A percentile compares a stretch with the other conserved stretches of the same genome.
phyloP scores from a whole-genome alignment of 2,888 invertebrate genomes.

The Noctuana brunneofusca region DNA sequence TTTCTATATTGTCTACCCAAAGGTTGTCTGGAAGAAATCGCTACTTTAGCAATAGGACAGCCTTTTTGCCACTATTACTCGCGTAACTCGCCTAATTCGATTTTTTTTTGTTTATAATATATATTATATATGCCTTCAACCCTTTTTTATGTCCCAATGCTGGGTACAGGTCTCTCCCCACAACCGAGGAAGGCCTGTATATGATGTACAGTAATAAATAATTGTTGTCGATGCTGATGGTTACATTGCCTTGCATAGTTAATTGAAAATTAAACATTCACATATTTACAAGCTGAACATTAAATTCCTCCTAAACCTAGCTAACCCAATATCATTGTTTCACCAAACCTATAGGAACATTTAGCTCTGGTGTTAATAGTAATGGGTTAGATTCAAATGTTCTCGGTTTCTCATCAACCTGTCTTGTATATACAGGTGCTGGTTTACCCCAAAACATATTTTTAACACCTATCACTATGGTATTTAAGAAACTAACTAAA shows the following conservation, averaged over 20 bases:
- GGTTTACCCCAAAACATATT: slow-evolving; percentile 46
- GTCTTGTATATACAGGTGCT: slow-evolving; percentile 43
- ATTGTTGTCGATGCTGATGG: background rate
- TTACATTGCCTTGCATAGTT: background rate
- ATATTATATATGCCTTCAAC: too few relatives aligned
- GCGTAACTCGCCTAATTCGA: too few relatives aligned
- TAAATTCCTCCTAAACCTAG: background rate
- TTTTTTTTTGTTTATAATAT: too few relatives aligned
- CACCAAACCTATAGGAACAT: slow-evolving; percentile 64
- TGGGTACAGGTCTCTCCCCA: too few relatives aligned
- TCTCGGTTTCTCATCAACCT: slow-evolving; percentile 43
- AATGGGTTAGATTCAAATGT: slow-evolving; percentile 56
- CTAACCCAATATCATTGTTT: slow-evolving; percentile 60
- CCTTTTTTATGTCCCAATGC: too few relatives aligned
- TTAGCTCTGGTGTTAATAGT: slow-evolving; percentile 60
- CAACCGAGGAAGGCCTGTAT: too few relatives aligned
- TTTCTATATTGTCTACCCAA: too few relatives aligned
- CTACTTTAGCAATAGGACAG: too few relatives aligned
- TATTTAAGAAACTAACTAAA: slow-evolving; percentile 85
- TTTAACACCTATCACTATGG: slow-evolving; percentile 59
- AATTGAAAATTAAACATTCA: background rate
- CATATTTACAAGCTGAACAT: background rate
- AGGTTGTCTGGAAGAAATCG: too few relatives aligned
- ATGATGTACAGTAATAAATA: too few relatives aligned
- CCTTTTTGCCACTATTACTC: too few relatives aligned